Evolutionary conservation across 2,888 invertebrate species (phyloP).

Genomic region (Hetaerina titia): DNA sequence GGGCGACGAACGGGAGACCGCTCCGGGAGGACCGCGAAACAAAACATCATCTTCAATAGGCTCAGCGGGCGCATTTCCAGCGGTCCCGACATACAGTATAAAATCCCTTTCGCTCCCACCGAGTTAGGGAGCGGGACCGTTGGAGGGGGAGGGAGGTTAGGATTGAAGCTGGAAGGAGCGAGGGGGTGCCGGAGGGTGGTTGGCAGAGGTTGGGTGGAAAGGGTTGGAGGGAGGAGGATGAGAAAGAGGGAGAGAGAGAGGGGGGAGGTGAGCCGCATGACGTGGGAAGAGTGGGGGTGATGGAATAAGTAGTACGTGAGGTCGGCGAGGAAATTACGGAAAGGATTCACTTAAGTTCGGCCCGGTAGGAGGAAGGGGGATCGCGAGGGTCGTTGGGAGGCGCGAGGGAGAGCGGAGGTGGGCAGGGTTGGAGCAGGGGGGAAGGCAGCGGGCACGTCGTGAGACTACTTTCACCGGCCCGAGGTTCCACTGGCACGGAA

Average conservation of each 20-base stretch:
- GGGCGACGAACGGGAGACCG: too few relatives aligned
- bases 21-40: background rate
- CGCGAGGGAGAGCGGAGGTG: background rate
- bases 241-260: background rate
- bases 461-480: conserved; percentile 6
- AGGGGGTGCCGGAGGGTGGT: too few relatives aligned
- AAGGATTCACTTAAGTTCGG: conserved; percentile 33
- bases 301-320: conserved; percentile 4
- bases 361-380: background rate
- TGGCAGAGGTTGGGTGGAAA: too few relatives aligned
- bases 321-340: background rate
- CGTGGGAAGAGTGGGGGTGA: background rate
- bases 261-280: too few relatives aligned
- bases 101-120: too few relatives aligned
- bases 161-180: too few relatives aligned
- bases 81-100: too few relatives aligned
- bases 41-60: background rate
- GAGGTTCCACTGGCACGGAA: background rate
- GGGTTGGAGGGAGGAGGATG: too few relatives aligned
- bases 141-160: too few relatives aligned
- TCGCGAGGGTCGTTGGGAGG: background rate
- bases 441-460: background rate
- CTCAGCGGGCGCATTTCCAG: background rate
- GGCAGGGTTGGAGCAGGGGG: background rate
- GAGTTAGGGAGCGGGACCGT: too few relatives aligned